phyloP scores from a whole-genome alignment of 2,888 invertebrate genomes.

The Salpingus planirostris region DNA sequence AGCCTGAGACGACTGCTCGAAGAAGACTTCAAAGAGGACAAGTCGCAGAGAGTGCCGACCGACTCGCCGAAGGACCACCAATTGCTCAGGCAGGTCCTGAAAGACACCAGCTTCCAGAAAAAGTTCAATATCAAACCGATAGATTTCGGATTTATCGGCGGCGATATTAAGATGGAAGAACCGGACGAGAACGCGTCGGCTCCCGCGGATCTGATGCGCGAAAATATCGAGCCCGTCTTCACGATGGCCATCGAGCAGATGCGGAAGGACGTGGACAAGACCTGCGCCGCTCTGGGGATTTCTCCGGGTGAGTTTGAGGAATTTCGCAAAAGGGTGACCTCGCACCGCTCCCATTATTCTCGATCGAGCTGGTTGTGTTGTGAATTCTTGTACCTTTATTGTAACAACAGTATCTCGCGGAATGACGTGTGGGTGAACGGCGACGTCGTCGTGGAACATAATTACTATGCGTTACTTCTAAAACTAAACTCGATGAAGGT shows the following conservation, averaged over 20 bases:
- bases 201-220: conserved; percentile 42
- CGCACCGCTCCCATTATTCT: too few species aligned
- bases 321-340: too few species aligned
- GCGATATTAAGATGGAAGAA: conserved; percentile 58
- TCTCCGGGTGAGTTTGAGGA: conserved; percentile 85
- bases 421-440: too few species aligned
- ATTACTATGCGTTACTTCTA: too few species aligned
- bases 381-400: too few species aligned
- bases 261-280: conserved; percentile 75
- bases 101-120: conserved; percentile 78
- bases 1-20: conserved; percentile 27
- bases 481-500: too few species aligned
- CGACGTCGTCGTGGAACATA: too few species aligned
- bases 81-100: conserved; percentile 67
- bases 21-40: conserved; percentile 23
- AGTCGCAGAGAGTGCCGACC: conserved; percentile 21
- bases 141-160: conserved; percentile 50
- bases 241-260: conserved; percentile 81
- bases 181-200: conserved; percentile 40
- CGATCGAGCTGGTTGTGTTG: too few species aligned
- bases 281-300: conserved; percentile 77
- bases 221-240: conserved; percentile 73
- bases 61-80: conserved; percentile 57
- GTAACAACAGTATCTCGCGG: too few species aligned
- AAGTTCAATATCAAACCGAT: conserved; percentile 74